Percentiles rank a stretch among this genome's conserved stretches.
phyloP scores from a whole-genome alignment of 2,888 invertebrate genomes.

The Bugulina stolonifera region DNA sequence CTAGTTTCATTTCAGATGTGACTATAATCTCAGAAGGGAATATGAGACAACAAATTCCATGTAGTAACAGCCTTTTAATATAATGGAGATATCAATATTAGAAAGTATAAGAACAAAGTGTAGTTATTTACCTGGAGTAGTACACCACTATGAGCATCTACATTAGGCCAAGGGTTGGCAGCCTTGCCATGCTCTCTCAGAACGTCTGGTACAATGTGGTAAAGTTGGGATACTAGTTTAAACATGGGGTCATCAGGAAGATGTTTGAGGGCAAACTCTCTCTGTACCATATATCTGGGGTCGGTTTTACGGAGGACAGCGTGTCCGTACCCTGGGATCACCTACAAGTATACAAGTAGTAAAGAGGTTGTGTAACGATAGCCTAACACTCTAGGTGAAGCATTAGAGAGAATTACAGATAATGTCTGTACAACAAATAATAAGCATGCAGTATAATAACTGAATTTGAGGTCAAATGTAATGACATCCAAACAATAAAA shows the following conservation, averaged over 20 bases:
- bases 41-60: no score
- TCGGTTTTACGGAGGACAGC: conserved; percentile 93
- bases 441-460: no score
- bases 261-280: conserved; percentile 88
- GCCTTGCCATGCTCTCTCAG: conserved; percentile 89
- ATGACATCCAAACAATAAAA: no score
- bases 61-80: no score
- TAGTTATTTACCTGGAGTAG: conserved; percentile 66
- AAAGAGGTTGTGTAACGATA: background rate
- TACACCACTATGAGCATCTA: conserved; percentile 93
- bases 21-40: no score
- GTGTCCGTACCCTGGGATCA: conserved; percentile 95
- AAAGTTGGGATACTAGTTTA: conserved; percentile 81
- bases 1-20: no score
- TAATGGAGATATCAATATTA: no score
- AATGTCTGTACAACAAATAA: no score
- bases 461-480: no score
- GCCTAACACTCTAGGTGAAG: no score
- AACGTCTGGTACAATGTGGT: conserved; percentile 86
- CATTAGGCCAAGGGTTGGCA: conserved; percentile 97
- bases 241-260: conserved; percentile 85
- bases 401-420: no score
- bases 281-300: conserved; percentile 83
- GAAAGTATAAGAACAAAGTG: no score
- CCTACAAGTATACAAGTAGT: conserved; percentile 52